These are phyloP conservation scores for Pseudonaja textilis DNA, from an alignment of 2,113 vertebrate species.

Conservation along the genomic window DNA sequence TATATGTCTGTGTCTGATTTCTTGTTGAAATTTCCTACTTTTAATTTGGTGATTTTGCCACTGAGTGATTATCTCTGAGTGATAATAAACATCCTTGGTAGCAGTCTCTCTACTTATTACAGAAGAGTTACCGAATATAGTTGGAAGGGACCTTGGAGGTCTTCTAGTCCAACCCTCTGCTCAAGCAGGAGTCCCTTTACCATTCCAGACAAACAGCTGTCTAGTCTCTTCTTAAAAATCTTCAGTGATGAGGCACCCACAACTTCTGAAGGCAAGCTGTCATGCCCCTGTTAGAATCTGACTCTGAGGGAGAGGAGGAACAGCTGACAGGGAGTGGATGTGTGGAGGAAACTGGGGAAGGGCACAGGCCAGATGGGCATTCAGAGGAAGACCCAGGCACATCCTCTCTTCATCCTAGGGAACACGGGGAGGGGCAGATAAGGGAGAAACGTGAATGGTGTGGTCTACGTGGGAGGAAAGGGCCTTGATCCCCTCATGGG, in stretches of 20 bases:
- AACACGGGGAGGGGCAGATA: no score
- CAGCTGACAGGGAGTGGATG: no score
- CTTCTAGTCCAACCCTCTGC: background rate
- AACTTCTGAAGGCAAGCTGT: background rate
- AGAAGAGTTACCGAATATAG: background rate
- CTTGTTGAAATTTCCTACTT: constrained; percentile 45
- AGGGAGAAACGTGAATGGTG: no score
- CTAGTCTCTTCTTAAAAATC: background rate
- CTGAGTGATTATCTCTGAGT: constrained; percentile 7
- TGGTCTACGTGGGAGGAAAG: no score
- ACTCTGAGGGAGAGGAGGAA: no score
- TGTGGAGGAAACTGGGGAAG: no score
- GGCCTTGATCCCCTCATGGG: no score
- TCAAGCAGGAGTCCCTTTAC: no score
- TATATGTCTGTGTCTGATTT: constrained; percentile 18
- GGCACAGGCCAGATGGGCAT: no score
- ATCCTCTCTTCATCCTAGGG: no score
- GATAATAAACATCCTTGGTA: constrained; percentile 40
- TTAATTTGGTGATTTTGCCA: constrained; percentile 47
- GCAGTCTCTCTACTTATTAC: background rate
- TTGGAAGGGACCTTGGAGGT: background rate
- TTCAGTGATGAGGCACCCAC: background rate
- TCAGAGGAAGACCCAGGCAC: no score
- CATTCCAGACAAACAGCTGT: background rate
- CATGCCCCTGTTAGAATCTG: no score